Evolutionary conservation across 2,113 vertebrate species (phyloP), one percentile per base, ranked within the genome.

Genomic region (Lipotes vexillifer): DNA sequence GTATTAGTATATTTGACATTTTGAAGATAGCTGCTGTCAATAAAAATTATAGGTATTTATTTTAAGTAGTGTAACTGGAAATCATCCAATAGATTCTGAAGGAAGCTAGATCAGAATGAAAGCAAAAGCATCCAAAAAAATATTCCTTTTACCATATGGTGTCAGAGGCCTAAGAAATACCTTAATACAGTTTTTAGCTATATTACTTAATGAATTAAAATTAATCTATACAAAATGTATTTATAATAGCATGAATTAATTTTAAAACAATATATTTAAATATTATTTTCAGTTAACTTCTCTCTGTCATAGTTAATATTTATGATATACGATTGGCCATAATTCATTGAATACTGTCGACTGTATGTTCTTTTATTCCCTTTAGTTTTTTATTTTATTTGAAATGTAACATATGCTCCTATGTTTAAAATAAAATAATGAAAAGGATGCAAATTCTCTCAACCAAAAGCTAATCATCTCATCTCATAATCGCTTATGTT

Each of bases 11-110:
- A 82, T 66, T 88, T 95, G 90, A 92, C 90, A 95, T 94, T 86
- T 86, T 93, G 61, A 97, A 96, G 93, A 95, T 96, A 97, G 59
- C 27, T 75, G 66, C 87, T 96, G 59, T 96, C 87, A 82, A 97
- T 96, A 95, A 91, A 93, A 93, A 31, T 75, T 85, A 93, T 8
- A 92, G 83, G 36, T 52, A 80, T 85, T 93, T 96, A 93, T 86
- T 85, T 85, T 95, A 95, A 95, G 77, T 74, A 65, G 12, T 78
- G 29, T 80, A 27, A 38, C 36, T 95, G 80, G 77, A 96, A 85
- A 93, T 81, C 65, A 81, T 55, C 77, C 71, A 91, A 31, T 9
- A 69, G 1, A 87, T 81, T 14, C 63, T 84, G n/a, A 9, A 38
- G 41, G 21, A 74, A 86, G 27, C 13, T 36, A 77, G 36, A 68